Base-by-base conservation (phyloP, 2,113 vertebrate species). In the Thymallus thymallus region DNA sequence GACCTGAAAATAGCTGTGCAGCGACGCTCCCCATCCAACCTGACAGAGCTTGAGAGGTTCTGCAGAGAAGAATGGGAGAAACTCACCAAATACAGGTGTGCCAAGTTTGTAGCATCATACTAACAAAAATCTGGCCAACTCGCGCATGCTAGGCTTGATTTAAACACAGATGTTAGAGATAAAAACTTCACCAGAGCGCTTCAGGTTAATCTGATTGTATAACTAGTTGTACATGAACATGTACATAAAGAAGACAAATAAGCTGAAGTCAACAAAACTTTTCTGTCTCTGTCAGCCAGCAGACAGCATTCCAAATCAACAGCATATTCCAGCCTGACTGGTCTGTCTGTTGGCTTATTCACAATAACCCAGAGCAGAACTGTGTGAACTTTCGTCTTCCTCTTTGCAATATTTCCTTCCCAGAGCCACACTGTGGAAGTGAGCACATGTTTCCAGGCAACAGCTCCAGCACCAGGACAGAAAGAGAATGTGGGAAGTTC, bases 341-440 rank as follows among this genome's bases (percentile, higher is more conserved):
- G 73, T 48, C 61, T 71, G 64, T 66, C 30, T 26, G 30, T 29
- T 6, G 29, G 64, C 29, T 32, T 26, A 22, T 62, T n/a, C 26
- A 83, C 72, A 30, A 68, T 65, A 84, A 71, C 73, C 64, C 76
- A 69, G 75, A 71, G 76, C 79, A 75, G 81, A 63, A 67, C 75
- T 68, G 7, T 60, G 72, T 83, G 76, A 87, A 89, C 87, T 82
- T 84, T 88, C 75, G 83, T 70, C 86, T 91, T 90, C 87, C 88
- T 79, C 81, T 80, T 14, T 74, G 72, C 79, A 41, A 68, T 71
- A 79, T 79, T 91, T 90, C 90, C 88, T 88, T 89, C 87, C 85
- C 83, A 71, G 71, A 83, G 76, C 66, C 76, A 76, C 74, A 18
- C 72, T 71, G 71, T 73, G 68, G 73, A 84, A 84, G 78, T 10